Conservation (phyloP, 2,113 vertebrate species). For the Sebastes schlegelii region DNA sequence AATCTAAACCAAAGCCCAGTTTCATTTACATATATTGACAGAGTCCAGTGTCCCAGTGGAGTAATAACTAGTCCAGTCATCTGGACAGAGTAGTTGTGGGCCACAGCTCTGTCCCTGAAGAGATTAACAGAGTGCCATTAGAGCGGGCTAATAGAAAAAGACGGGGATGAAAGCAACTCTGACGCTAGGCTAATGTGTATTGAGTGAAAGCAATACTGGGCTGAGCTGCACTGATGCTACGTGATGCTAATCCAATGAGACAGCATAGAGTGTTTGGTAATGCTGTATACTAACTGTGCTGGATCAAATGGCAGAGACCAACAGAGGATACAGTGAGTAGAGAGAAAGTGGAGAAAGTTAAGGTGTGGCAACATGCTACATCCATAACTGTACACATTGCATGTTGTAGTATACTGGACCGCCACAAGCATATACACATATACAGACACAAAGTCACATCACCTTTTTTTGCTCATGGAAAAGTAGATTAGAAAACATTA, state of each 20-base stretch:
- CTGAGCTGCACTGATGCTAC: constrained; percentile 48
- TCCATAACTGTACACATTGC: not conserved
- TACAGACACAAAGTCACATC: not conserved
- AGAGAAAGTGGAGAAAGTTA: constrained; percentile 24
- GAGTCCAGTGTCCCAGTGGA: constrained; percentile 36
- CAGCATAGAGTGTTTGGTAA: constrained; percentile 53
- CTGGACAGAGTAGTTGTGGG: constrained; percentile 56
- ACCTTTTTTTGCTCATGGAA: not conserved
- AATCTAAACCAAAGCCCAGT: constrained; percentile 13
- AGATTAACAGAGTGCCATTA: constrained; percentile 75
- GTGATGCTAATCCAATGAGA: constrained; percentile 70
- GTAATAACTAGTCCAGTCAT: constrained; percentile 69
- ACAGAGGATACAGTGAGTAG: constrained; percentile 9
- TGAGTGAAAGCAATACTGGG: constrained; percentile 73
- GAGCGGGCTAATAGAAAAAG: constrained; percentile 76
- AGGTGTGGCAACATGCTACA: constrained; percentile 42
- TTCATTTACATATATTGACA: constrained; percentile 52
- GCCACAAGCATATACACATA: not conserved
- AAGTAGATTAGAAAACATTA: constrained; percentile 56
- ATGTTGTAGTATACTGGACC: not conserved
- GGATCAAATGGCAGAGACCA: constrained; percentile 62
- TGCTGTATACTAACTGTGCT: constrained; percentile 39
- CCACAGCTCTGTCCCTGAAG: constrained; percentile 57
- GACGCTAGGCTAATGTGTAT: constrained; percentile 72
- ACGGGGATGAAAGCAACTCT: constrained; percentile 68